Conservation (phyloP, 2,888 invertebrate genomes). For the Aporophyla lueneburgensis region DNA sequence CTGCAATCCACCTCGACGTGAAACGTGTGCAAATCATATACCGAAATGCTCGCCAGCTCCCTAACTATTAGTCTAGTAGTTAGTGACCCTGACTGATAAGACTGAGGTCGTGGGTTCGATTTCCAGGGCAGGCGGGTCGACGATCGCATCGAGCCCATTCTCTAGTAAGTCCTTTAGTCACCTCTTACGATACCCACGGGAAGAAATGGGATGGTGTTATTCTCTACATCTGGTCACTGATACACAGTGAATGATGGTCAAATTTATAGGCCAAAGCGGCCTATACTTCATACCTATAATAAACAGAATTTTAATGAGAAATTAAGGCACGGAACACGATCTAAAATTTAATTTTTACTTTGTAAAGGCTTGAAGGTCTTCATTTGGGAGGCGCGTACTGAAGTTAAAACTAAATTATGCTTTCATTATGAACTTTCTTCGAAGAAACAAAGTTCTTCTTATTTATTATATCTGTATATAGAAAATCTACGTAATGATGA, state of each 20-base stretch:
- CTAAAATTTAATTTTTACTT: conserved; percentile 76
- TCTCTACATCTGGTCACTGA: too few relatives aligned
- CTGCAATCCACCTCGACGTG: too few relatives aligned
- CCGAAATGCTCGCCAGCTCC: too few relatives aligned
- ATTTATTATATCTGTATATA: conserved; percentile 65
- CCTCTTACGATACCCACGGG: too few relatives aligned
- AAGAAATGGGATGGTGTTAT: too few relatives aligned
- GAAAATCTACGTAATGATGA: conserved; percentile 42
- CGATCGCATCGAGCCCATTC: too few relatives aligned
- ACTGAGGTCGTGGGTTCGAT: too few relatives aligned
- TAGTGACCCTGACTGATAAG: too few relatives aligned
- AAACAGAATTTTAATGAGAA: conserved; percentile 73
- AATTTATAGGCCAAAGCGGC: not conserved
- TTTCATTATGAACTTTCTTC: conserved; percentile 71
- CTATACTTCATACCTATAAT: conserved; percentile 38
- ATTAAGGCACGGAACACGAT: conserved; percentile 71
- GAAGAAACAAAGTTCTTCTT: conserved; percentile 62
- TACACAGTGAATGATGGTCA: not conserved
- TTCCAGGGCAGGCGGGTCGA: too few relatives aligned
- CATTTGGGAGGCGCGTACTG: conserved; percentile 71
- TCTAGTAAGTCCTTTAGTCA: too few relatives aligned
- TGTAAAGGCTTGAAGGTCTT: conserved; percentile 73
- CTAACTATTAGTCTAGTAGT: too few relatives aligned
- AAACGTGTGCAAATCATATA: too few relatives aligned
- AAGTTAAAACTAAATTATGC: conserved; percentile 75